phyloP scores from a whole-genome alignment of 2,113 vertebrate genomes.

The Martes martes region DNA sequence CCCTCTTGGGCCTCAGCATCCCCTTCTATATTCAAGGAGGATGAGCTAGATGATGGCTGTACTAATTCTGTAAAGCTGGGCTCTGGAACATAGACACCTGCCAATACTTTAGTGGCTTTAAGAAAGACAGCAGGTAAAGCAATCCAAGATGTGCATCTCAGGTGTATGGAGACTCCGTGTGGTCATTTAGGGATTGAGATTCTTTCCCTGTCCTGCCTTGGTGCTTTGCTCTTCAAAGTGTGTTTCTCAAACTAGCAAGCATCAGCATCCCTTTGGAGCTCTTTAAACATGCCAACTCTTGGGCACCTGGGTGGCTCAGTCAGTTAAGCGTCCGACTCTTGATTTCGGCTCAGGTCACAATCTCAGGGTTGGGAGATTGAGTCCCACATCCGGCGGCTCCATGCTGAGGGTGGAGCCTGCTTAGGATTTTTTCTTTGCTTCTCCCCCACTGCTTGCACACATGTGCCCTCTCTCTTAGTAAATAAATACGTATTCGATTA shows the following conservation, averaged over 20 bases:
- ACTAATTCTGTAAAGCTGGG: background rate
- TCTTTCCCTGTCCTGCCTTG: background rate
- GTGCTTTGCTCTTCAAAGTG: background rate
- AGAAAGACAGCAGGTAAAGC: background rate
- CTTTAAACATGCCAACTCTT: background rate
- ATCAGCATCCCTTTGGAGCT: background rate
- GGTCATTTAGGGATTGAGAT: background rate
- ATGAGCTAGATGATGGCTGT: background rate
- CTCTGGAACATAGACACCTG: background rate
- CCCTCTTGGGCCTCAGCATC: background rate
- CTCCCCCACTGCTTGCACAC: background rate
- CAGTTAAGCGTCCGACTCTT: background rate
- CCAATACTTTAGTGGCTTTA: background rate
- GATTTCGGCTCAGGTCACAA: background rate
- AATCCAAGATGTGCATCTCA: background rate
- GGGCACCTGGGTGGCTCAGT: background rate
- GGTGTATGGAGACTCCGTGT: background rate
- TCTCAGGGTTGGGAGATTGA: background rate
- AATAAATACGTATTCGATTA: too few species aligned
- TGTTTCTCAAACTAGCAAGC: background rate
- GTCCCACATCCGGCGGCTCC: background rate
- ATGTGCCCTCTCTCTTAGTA: background rate
- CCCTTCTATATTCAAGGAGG: background rate
- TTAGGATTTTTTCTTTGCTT: background rate
- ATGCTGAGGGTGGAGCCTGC: background rate